phyloP scores from a whole-genome alignment of 2,888 invertebrate species.

The Leptinotarsa haldemani region DNA sequence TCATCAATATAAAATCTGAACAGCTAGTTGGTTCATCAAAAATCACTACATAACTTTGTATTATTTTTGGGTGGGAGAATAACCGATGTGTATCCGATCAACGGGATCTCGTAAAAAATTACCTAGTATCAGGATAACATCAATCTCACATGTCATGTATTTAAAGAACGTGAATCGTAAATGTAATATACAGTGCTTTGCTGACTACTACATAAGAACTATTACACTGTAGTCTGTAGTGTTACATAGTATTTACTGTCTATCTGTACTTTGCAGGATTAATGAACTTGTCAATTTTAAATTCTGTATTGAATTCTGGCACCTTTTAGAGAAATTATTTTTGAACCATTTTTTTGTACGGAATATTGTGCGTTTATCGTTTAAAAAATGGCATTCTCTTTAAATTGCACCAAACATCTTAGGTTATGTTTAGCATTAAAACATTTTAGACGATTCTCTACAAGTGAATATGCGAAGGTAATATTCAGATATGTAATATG shows the following conservation, averaged over 20 bases:
- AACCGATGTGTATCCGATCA: background rate
- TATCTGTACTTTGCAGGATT: too few relatives aligned
- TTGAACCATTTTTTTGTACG: background rate
- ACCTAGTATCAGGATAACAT: too few relatives aligned
- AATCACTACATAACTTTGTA: too few relatives aligned
- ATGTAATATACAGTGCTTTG: background rate
- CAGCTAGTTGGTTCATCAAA: too few relatives aligned
- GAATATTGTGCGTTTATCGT: background rate
- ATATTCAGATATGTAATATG: constrained; percentile 11
- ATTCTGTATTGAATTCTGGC: background rate
- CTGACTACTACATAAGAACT: too few relatives aligned
- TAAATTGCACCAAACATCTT: constrained; percentile 52
- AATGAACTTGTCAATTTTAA: background rate
- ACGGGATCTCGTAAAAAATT: background rate
- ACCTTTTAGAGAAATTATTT: background rate
- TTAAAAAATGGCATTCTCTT: constrained; percentile 38
- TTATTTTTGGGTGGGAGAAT: too few relatives aligned
- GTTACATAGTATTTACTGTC: too few relatives aligned
- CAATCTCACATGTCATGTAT: too few relatives aligned
- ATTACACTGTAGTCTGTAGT: too few relatives aligned
- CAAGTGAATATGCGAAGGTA: constrained; percentile 20
- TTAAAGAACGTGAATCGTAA: too few relatives aligned
- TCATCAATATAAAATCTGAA: too few relatives aligned
- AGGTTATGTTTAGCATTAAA: constrained; percentile 54
- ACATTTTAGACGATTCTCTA: constrained; percentile 32